These are phyloP conservation scores for Elaeidobius kamerunicus DNA, from an alignment of 2,888 invertebrate species.

Conservation along the genomic window DNA sequence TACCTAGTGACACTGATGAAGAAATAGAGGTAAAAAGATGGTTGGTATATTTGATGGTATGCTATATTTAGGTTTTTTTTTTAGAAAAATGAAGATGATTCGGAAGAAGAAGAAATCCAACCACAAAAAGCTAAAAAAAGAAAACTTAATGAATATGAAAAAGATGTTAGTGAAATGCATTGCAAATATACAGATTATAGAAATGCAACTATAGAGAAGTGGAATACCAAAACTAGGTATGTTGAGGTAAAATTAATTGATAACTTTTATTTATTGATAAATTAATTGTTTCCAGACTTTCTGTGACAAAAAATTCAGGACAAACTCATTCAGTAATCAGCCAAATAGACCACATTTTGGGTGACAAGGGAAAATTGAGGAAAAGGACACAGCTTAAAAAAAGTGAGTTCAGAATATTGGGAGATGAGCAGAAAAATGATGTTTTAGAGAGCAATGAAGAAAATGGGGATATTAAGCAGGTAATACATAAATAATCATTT, in stretches of 20 bases:
- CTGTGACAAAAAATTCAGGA: constrained; percentile 60
- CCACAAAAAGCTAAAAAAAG: constrained; percentile 51
- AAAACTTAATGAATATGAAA: constrained; percentile 59
- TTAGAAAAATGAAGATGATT: constrained; percentile 41
- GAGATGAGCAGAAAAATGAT: constrained; percentile 51
- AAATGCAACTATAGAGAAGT: constrained; percentile 82
- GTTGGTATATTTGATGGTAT: not conserved
- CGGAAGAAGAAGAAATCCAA: constrained; percentile 39
- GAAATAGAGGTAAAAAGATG: constrained; percentile 45
- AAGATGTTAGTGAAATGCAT: constrained; percentile 56
- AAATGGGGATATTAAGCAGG: constrained; percentile 28
- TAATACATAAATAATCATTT: no score
- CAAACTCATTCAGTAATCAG: constrained; percentile 59
- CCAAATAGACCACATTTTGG: constrained; percentile 83
- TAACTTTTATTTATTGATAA: not conserved
- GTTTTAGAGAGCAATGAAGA: constrained; percentile 27
- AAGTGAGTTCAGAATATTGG: constrained; percentile 68
- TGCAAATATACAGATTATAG: constrained; percentile 65
- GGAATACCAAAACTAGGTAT: constrained; percentile 83
- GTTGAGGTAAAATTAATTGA: not conserved
- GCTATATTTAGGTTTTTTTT: not conserved
- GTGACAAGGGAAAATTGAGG: constrained; percentile 72
- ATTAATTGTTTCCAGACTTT: constrained; percentile 51
- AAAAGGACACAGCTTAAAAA: constrained; percentile 77
- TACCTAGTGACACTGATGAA: constrained; percentile 59